A percentile compares a stretch with the other conserved stretches of the same genome.
These are phyloP conservation scores for Psilopsiagon aymara DNA, from an alignment of 2,113 vertebrate genomes.

Conservation along the genomic window DNA sequence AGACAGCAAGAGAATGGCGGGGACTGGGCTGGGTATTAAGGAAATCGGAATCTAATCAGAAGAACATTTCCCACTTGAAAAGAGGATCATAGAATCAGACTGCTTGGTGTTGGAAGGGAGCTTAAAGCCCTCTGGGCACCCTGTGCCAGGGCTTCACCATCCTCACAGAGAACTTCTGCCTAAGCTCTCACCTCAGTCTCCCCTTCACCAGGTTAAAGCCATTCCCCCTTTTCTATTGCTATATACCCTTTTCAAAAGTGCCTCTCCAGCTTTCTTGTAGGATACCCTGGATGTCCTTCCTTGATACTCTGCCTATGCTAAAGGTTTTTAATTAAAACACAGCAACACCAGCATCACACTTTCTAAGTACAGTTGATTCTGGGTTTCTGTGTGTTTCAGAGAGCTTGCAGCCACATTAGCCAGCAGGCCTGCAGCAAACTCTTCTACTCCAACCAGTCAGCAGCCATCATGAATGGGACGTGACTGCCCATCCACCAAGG, in stretches of 20 bases:
- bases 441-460: neutral
- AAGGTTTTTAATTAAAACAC: neutral
- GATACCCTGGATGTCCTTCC: neutral
- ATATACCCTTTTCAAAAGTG: neutral
- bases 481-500: neutral
- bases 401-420: neutral
- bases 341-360: rapidly evolving
- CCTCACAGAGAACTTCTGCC: neutral
- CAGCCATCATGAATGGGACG: neutral
- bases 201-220: neutral
- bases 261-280: neutral
- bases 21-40: neutral
- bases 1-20: neutral
- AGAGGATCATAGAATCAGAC: neutral
- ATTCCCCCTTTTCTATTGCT: neutral
- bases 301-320: neutral
- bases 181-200: neutral
- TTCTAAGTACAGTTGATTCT: neutral
- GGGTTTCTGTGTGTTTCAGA: neutral
- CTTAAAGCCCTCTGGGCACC: neutral
- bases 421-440: neutral
- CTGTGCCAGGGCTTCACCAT: neutral
- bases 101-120: neutral
- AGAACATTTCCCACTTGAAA: neutral
- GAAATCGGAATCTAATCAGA: neutral